A percentile compares a stretch with the other conserved stretches of the same genome.
Evolutionary conservation across 2,113 vertebrate species (phyloP).

Genomic region (Origma solitaria): DNA sequence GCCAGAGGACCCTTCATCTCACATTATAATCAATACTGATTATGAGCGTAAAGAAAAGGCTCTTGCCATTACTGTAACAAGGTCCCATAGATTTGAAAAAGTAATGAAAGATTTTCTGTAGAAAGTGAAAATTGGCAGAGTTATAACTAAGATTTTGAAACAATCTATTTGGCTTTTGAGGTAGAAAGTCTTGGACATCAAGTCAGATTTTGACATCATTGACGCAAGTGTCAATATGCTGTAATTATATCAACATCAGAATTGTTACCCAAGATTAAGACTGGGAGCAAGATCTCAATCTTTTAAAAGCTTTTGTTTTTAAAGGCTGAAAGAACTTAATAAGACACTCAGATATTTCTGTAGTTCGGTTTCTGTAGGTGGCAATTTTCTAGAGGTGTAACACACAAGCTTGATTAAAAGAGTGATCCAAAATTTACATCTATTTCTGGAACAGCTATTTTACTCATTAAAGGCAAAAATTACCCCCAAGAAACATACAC

Average conservation of each 20-base stretch:
- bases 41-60: slow-evolving; percentile 27
- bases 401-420: background rate
- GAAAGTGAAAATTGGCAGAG: background rate
- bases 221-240: background rate
- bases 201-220: background rate
- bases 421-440: background rate
- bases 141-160: background rate
- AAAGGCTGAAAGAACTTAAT: background rate
- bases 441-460: background rate
- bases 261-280: background rate
- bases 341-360: background rate
- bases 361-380: background rate
- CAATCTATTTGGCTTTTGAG: background rate
- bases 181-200: background rate
- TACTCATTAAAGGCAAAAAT: background rate
- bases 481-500: background rate
- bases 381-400: background rate
- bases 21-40: slow-evolving; percentile 38
- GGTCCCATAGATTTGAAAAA: background rate
- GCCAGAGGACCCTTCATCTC: slow-evolving; percentile 34
- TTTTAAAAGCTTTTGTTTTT: background rate
- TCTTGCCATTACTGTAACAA: background rate
- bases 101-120: background rate
- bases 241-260: background rate
- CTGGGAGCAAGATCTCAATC: background rate